Percentiles rank a stretch among this genome's conserved stretches.
These are phyloP conservation scores for Hoplias malabaricus DNA, from an alignment of 2,113 vertebrate species.

Conservation along the genomic window DNA sequence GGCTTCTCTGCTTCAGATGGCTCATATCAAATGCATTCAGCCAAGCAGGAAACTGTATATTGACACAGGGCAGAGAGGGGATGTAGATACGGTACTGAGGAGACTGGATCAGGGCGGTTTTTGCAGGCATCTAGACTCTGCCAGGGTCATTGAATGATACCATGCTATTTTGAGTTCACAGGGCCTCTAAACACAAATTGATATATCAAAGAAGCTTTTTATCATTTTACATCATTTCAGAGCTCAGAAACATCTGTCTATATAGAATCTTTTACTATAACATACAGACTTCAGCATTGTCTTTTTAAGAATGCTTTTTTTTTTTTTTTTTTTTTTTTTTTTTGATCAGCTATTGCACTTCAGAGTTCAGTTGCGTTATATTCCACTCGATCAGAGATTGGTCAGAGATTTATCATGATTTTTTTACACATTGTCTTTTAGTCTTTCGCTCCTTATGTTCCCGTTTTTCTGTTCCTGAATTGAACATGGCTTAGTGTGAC, in stretches of 20 bases:
- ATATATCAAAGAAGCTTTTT: too few relatives aligned
- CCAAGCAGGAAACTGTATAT: conserved; percentile 43
- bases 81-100: conserved; percentile 24
- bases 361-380: conserved; percentile 13
- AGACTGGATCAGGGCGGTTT: conserved; percentile 37
- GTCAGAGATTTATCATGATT: neutral
- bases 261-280: neutral
- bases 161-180: conserved; percentile 22
- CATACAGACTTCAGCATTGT: neutral
- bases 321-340: neutral
- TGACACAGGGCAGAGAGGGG: conserved; percentile 31
- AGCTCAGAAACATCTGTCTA: too few relatives aligned
- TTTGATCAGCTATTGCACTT: conserved; percentile 2
- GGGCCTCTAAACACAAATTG: neutral
- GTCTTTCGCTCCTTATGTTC: neutral
- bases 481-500: neutral
- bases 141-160: conserved; percentile 28
- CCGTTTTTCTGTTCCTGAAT: neutral
- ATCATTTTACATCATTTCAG: too few relatives aligned
- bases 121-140: conserved; percentile 28
- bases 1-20: conserved; percentile 41
- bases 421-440: neutral
- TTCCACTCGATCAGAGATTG: conserved; percentile 22
- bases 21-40: conserved; percentile 44
- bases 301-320: neutral